phyloP scores from a whole-genome alignment of 2,888 invertebrate species.

The Acanthococcus lagerstroemiae region DNA sequence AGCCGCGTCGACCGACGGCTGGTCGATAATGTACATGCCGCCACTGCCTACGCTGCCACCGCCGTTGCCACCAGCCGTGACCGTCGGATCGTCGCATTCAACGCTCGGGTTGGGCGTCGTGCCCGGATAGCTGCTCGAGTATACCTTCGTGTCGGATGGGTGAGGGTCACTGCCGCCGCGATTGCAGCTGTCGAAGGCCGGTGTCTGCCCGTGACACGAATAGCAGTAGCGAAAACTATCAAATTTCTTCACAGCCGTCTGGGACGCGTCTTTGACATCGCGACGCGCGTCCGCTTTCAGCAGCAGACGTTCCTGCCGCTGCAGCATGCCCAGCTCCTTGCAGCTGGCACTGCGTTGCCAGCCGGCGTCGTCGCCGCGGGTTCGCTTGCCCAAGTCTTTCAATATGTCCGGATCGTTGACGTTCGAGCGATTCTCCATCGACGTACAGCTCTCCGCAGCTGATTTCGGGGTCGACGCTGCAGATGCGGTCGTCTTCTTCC shows the following conservation, averaged over 20 bases:
- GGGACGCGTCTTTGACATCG: too few relatives aligned
- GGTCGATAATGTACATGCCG: conserved; percentile 3
- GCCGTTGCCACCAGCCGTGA: conserved; percentile 47
- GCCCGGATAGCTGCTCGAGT: conserved; percentile 78
- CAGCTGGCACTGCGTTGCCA: conserved; percentile 76
- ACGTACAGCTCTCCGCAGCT: not conserved
- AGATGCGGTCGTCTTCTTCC: not conserved
- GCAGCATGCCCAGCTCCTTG: conserved; percentile 51
- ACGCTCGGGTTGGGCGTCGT: conserved; percentile 56
- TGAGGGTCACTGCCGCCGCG: not conserved
- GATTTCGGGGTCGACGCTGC: too few relatives aligned
- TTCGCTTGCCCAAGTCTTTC: conserved; percentile 12
- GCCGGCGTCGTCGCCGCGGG: not conserved
- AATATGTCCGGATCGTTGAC: conserved; percentile 29
- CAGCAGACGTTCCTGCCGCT: not conserved
- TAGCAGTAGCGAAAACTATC: conserved; percentile 27
- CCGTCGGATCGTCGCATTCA: conserved; percentile 55
- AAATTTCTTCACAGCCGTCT: conserved; percentile 7
- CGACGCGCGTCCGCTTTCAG: not conserved
- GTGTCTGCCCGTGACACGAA: conserved; percentile 23
- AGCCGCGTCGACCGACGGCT: conserved; percentile 41
- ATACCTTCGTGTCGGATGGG: conserved; percentile 51
- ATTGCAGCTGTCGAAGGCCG: conserved; percentile 25
- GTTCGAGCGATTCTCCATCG: not conserved
- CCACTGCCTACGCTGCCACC: conserved; percentile 37